Evolutionary conservation across 2,113 vertebrate genomes (phyloP).

Genomic region (Syrmaticus mikado): DNA sequence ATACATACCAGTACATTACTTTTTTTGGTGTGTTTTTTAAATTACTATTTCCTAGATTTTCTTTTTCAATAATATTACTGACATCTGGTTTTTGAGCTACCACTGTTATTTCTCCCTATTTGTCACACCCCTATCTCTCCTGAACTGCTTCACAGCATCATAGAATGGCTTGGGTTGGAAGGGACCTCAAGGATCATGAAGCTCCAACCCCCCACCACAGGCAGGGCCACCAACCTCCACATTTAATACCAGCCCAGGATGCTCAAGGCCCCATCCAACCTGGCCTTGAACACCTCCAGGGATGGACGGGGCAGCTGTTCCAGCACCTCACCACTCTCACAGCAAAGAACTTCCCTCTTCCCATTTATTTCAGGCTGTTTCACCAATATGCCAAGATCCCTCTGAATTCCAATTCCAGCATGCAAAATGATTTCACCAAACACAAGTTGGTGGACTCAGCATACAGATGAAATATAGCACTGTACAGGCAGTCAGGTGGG

Average conservation of each 20-base stretch:
- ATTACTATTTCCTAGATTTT: background rate
- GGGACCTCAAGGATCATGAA: too few species aligned
- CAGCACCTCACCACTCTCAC: too few species aligned
- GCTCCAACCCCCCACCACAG: too few species aligned
- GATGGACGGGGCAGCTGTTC: too few species aligned
- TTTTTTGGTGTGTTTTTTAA: background rate
- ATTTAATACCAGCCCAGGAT: too few species aligned
- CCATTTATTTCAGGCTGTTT: background rate
- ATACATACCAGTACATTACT: background rate
- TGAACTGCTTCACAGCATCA: background rate
- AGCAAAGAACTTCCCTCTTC: background rate
- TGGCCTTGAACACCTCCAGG: too few species aligned
- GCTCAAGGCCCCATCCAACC: too few species aligned
- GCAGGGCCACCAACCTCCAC: too few species aligned
- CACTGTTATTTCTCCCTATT: fast-evolving
- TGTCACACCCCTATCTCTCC: background rate
- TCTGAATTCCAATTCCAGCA: background rate
- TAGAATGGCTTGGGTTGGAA: too few species aligned
- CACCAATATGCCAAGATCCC: background rate
- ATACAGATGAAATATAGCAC: fast-evolving
- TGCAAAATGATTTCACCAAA: background rate
- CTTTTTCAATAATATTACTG: background rate
- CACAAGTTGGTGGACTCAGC: background rate
- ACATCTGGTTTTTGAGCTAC: background rate
- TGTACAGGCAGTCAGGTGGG: too few species aligned